Evolutionary conservation across 1,140 invertebrate genomes (phyloP).

Genomic region (Gryllus bimaculatus): DNA sequence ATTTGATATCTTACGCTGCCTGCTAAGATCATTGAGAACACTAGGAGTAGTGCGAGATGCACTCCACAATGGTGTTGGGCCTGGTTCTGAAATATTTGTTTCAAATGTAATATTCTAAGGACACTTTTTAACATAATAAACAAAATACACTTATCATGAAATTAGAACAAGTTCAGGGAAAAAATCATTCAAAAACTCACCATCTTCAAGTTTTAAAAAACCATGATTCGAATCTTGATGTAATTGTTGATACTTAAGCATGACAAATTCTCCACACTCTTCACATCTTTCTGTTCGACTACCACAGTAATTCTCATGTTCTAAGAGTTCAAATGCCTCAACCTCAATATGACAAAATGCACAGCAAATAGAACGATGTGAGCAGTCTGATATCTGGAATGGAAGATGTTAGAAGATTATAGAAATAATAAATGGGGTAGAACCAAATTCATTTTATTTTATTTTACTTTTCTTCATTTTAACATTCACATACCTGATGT

Average conservation of each 20-base stretch:
- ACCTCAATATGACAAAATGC: constrained; percentile 52
- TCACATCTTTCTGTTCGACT: constrained; percentile 52
- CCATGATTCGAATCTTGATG: constrained; percentile 52
- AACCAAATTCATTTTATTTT: not conserved
- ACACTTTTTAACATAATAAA: no score
- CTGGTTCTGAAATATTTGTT: constrained; percentile 12
- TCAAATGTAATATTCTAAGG: not conserved
- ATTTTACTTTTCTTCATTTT: not conserved
- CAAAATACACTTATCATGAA: no score
- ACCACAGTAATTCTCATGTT: constrained; percentile 56
- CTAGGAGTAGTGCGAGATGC: not conserved
- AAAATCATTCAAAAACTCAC: constrained; percentile 26
- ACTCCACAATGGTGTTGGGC: constrained; percentile 13
- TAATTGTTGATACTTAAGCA: constrained; percentile 51
- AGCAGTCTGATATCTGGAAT: constrained; percentile 14
- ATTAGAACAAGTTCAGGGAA: no score
- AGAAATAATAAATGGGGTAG: not conserved
- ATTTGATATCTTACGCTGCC: constrained; percentile 18
- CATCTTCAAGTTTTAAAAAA: constrained; percentile 45
- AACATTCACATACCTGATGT: constrained; percentile 35
- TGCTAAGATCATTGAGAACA: constrained; percentile 10
- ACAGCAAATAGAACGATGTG: constrained; percentile 35
- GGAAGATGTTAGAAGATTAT: not conserved
- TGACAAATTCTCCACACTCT: constrained; percentile 53
- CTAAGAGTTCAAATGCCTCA: constrained; percentile 42